These are phyloP conservation scores for Anthrax anthrax DNA, from an alignment of 2,888 invertebrate genomes.

Conservation along the genomic window DNA sequence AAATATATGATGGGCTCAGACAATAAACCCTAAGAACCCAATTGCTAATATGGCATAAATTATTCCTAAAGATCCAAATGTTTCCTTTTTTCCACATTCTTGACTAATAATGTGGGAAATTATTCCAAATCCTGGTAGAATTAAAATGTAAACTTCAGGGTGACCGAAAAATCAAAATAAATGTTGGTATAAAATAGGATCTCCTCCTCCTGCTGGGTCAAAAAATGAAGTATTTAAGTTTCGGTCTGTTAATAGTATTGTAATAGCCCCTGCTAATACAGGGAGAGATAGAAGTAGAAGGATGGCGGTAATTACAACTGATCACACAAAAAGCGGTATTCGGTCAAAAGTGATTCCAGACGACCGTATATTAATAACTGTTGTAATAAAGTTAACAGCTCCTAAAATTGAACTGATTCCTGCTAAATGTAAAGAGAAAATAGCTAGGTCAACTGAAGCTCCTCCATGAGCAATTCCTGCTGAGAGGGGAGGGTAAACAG, in stretches of 20 bases:
- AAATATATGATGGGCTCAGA: slow-evolving; percentile 77
- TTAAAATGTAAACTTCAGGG: slow-evolving; percentile 76
- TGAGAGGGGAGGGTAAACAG: slow-evolving; percentile 57
- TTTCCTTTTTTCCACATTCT: slow-evolving; percentile 60
- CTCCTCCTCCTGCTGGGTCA: slow-evolving; percentile 65
- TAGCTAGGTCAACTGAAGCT: slow-evolving; percentile 56
- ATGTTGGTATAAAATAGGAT: slow-evolving; percentile 68
- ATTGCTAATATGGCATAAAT: slow-evolving; percentile 75
- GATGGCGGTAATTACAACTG: slow-evolving; percentile 50
- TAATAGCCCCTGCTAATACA: slow-evolving; percentile 65
- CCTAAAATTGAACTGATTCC: slow-evolving; percentile 61
- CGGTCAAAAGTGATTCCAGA: slow-evolving; percentile 45
- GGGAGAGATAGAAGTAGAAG: slow-evolving; percentile 54
- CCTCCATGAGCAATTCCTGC: slow-evolving; percentile 48
- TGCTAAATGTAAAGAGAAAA: slow-evolving; percentile 63
- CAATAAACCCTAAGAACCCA: slow-evolving; percentile 69
- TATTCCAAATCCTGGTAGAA: slow-evolving; percentile 70
- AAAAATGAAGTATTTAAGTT: slow-evolving; percentile 71
- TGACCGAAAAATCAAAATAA: slow-evolving; percentile 82
- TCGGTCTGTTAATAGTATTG: slow-evolving; percentile 63
- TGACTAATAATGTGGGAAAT: slow-evolving; percentile 63
- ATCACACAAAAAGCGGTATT: slow-evolving; percentile 60
- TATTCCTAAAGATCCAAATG: slow-evolving; percentile 58
- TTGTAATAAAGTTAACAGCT: slow-evolving; percentile 66
- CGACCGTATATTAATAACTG: slow-evolving; percentile 56